A percentile compares a stretch with the other conserved stretches of the same genome.
These are phyloP conservation scores for Battus philenor DNA, from an alignment of 1,140 invertebrate genomes.

Conservation along the genomic window DNA sequence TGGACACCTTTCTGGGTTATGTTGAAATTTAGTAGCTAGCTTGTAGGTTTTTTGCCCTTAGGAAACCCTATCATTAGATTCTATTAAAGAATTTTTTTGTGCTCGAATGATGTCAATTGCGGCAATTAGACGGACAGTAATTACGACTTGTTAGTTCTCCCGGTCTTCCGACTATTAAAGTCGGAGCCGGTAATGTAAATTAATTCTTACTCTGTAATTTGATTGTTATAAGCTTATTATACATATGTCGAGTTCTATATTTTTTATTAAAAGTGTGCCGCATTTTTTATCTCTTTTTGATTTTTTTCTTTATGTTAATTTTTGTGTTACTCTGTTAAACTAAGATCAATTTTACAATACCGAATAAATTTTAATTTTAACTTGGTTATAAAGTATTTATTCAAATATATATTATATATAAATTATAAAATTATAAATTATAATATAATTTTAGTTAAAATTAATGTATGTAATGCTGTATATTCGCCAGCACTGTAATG, in stretches of 20 bases:
- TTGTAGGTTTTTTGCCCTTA: constrained; percentile 19
- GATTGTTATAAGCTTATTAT: constrained; percentile 24
- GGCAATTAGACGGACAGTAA: constrained; percentile 48
- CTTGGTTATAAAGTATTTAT: too few species aligned
- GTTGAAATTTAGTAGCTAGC: constrained; percentile 14
- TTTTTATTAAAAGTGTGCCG: too few species aligned
- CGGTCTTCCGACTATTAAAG: constrained; percentile 26
- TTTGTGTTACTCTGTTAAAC: too few species aligned
- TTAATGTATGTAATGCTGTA: too few species aligned
- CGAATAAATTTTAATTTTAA: too few species aligned
- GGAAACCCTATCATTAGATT: constrained; percentile 57
- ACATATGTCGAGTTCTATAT: constrained; percentile 22
- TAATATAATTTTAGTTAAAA: too few species aligned
- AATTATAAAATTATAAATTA: too few species aligned
- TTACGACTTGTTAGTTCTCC: constrained; percentile 52
- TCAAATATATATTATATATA: too few species aligned
- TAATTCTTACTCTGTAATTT: constrained; percentile 42
- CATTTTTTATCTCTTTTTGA: too few species aligned
- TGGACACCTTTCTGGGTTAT: background rate
- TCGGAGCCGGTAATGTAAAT: constrained; percentile 39
- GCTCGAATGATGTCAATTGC: constrained; percentile 50
- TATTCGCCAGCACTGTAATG: too few species aligned
- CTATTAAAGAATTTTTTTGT: constrained; percentile 43
- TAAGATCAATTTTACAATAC: too few species aligned
- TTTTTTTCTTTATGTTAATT: too few species aligned